Evolutionary conservation across 2,113 vertebrate species (phyloP), one percentile per base, ranked within the genome.

Genomic region (Steatornis caripensis): DNA sequence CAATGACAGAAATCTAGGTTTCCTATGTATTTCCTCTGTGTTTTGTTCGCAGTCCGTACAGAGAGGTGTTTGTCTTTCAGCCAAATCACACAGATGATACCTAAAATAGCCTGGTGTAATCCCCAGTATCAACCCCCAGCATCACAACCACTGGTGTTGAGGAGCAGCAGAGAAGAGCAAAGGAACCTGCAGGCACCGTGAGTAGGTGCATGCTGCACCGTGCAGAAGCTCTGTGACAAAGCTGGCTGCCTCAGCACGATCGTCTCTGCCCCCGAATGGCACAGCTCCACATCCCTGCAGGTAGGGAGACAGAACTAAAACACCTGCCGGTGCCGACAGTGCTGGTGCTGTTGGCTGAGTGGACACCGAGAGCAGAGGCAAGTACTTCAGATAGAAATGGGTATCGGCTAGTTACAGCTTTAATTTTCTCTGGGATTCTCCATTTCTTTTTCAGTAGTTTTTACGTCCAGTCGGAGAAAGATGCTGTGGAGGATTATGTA

Each of bases 121-220:
- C 15, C 22, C 23, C 24, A 49, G 24, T 11, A 23, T 48, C 26
- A 49, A 21, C 17, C 10, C 36, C 15, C 62, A 72, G 19, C 26
- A 49, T 7, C 34, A 19, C 41, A 58, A 11, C 69, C 78, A 26
- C 65, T 69, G 29, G 24, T 23, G 45, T 9, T 53, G 32, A 54
- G 45, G 27, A 72, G 29, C 45, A 61, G 24, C 62, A 86, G 39
- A 57, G 61, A 81, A 80, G 37, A 61, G 36, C 21, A 26, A n/a
- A 84, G 57, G 21, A 29, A 27, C 2, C 0, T 15, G 30, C 27
- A 60, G 53, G 51, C 45, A 15, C 16, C 61, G 53, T 45, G 65
- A 54, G 18, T 4, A 62, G 34, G 9, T 0, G 0, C 6, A 24
- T 61, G 41, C 53, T 7, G 30, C 26, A 32, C 54, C 2, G 0